These are phyloP conservation scores for Euglossa dilemma DNA, from an alignment of 1,140 invertebrate species.

Conservation along the genomic window DNA sequence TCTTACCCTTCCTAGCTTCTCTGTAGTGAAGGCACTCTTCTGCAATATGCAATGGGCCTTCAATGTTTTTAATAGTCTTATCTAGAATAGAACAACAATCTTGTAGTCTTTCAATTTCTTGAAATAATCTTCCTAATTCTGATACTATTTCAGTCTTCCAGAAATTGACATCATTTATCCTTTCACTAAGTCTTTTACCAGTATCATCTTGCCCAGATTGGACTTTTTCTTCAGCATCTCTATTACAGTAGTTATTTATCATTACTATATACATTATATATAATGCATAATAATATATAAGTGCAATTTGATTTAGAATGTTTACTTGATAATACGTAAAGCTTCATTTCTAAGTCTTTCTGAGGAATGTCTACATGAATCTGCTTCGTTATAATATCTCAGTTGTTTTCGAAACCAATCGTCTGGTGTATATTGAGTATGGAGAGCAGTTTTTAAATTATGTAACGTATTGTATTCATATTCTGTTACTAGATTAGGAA, in stretches of 20 bases:
- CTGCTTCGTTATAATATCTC: constrained; percentile 92
- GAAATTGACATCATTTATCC: constrained; percentile 96
- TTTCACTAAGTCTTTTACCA: constrained; percentile 91
- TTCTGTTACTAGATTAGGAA: constrained; percentile 91
- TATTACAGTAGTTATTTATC: constrained; percentile 67
- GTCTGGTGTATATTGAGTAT: constrained; percentile 93
- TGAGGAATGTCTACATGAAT: constrained; percentile 91
- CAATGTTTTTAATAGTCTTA: constrained; percentile 92
- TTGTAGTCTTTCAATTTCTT: constrained; percentile 92
- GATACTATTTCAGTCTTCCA: constrained; percentile 94
- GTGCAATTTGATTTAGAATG: not conserved
- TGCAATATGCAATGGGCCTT: constrained; percentile 93
- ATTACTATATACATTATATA: constrained; percentile 6
- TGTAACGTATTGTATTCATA: constrained; percentile 90
- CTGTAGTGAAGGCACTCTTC: constrained; percentile 96
- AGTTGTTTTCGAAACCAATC: constrained; percentile 96
- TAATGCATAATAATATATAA: not conserved
- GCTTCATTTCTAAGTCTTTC: constrained; percentile 93
- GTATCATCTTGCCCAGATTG: constrained; percentile 89
- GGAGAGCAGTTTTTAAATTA: constrained; percentile 89
- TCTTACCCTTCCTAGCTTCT: constrained; percentile 90
- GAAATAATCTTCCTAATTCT: constrained; percentile 93
- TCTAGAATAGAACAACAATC: constrained; percentile 90
- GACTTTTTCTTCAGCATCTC: constrained; percentile 91
- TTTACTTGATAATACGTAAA: constrained; percentile 85